Base-by-base conservation (phyloP, 2,797 vertebrate genomes). In the Prunella strophiata region DNA sequence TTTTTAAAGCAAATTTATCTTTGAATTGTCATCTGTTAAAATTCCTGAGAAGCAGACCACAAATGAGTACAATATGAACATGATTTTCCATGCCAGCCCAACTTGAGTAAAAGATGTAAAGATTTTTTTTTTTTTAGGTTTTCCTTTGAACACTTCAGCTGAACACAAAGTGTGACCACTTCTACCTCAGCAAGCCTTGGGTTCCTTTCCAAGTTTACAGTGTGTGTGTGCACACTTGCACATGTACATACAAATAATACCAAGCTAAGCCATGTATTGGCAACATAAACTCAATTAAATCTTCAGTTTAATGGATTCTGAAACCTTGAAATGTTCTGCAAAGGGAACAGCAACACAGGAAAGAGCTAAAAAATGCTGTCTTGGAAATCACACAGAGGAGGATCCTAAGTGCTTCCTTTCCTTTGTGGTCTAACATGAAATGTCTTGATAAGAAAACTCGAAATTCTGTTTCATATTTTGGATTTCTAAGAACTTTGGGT, bases 1-100 rank as follows among this genome's bases (percentile, higher is more conserved):
- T 96, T 97, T 97, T 96, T 97, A 96, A 97, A 96, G 91, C 93
- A 88, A 91, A 96, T 96, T 96, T 96, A 96, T 96, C 94, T 97
- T 96, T 96, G 94, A 95, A 95, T 96, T 97, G 93, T 97, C 96
- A 96, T 96, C 87, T 94, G 93, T 95, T 95, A 83, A 88, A 95
- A 96, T 94, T 96, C 95, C 87, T 80, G 89, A 94, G 92, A 66
- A 94, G 92, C 87, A 97, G 87, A 96, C 94, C 94, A 95, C 94
- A 96, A 97, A 96, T 96, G 89, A 94, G 82, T 97, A 93, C 88
- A 92, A 94, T 87, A 91, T 94, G 94, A 96, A 87, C 61, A 43
- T 10, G 87, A 63, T 96, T 96, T 95, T 94, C 91, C 85, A 74
- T 92, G 91, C 79, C 84, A 91, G n/a, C 67, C 61, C 74, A 22